Percentiles rank a stretch among this genome's conserved stretches.
Conservation (phyloP, 1,140 invertebrate species). For the Papilio polytes region DNA sequence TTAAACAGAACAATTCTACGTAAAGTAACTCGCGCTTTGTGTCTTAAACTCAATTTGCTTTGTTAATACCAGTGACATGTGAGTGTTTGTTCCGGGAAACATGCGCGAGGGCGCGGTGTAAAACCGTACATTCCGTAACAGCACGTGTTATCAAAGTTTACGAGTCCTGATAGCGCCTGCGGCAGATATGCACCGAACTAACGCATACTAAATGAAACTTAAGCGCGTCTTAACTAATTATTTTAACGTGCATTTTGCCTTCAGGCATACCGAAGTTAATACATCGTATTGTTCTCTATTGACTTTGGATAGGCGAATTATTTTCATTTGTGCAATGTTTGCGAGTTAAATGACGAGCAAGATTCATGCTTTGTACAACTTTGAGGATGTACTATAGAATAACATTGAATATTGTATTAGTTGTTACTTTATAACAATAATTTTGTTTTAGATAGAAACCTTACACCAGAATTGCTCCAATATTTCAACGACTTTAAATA, state of each 20-base stretch:
- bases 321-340: not conserved
- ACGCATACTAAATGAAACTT: constrained; percentile 32
- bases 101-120: not conserved
- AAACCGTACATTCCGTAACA: not conserved
- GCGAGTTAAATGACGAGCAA: not conserved
- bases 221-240: constrained; percentile 35
- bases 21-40: constrained; percentile 18
- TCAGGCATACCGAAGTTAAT: constrained; percentile 21
- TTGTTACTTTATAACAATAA: not conserved
- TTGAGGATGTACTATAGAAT: not conserved
- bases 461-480: too few relatives aligned
- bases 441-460: not conserved
- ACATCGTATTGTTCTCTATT: constrained; percentile 26
- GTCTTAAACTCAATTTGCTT: constrained; percentile 30
- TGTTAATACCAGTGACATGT: constrained; percentile 35
- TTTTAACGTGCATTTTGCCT: constrained; percentile 27
- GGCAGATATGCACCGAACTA: constrained; percentile 24
- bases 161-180: constrained; percentile 16
- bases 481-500: not conserved
- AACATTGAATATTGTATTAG: not conserved
- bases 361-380: not conserved
- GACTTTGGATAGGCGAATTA: constrained; percentile 3
- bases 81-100: constrained; percentile 9
- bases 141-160: constrained; percentile 34
- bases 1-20: constrained; percentile 23